These are phyloP conservation scores for Yasuhikotakia modesta DNA, from an alignment of 2,797 vertebrate species.

Conservation along the genomic window DNA sequence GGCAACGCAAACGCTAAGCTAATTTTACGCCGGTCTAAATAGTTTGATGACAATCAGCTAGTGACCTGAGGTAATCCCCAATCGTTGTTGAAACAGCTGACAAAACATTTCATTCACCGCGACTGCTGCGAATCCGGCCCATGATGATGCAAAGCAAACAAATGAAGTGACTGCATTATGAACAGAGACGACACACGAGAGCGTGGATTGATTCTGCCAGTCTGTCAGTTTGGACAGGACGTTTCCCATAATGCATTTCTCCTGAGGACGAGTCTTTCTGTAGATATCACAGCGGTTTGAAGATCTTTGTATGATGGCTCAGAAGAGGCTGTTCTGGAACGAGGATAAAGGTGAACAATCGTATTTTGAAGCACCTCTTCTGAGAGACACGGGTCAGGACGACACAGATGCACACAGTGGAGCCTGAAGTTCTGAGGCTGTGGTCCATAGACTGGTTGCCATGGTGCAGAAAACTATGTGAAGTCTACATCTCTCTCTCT, in stretches of 20 bases:
- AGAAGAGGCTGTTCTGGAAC: not conserved
- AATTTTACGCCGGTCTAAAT: slow-evolving; percentile 12
- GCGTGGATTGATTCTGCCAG: not conserved
- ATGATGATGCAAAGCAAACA: slow-evolving; percentile 39
- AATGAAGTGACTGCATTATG: slow-evolving; percentile 19
- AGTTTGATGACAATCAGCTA: slow-evolving; percentile 16
- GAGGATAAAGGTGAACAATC: slow-evolving; percentile 3
- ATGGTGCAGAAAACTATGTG: slow-evolving; percentile 57
- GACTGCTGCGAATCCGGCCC: slow-evolving; percentile 3
- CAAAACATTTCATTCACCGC: slow-evolving; percentile 29
- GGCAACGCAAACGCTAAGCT: not conserved
- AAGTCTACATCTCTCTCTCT: slow-evolving; percentile 27
- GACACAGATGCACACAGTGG: not conserved
- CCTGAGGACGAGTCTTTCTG: not conserved
- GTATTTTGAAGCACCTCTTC: not conserved
- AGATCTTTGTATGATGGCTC: not conserved
- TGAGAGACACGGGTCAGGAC: not conserved
- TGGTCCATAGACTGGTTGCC: slow-evolving; percentile 50
- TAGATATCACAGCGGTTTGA: not conserved
- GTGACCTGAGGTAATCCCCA: slow-evolving; percentile 36
- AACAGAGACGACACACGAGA: slow-evolving; percentile 26
- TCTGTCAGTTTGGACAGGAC: slow-evolving; percentile 8
- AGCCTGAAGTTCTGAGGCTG: slow-evolving; percentile 29
- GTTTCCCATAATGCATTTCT: slow-evolving; percentile 2
- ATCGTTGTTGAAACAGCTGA: slow-evolving; percentile 52